Base-by-base conservation (phyloP, 2,113 vertebrate genomes). In the Cervus canadensis region DNA sequence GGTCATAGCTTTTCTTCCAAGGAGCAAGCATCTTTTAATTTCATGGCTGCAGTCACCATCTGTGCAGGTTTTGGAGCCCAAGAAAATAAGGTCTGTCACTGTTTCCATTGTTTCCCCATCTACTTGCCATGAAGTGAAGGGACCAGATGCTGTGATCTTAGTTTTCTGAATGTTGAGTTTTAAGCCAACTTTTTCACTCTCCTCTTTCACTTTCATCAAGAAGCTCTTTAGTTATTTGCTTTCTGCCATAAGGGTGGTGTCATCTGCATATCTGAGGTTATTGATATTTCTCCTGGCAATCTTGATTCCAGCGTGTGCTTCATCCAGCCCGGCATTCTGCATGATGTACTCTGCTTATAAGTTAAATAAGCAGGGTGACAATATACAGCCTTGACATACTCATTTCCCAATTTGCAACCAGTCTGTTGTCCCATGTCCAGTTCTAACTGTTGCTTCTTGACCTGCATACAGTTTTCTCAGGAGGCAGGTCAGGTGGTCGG, bases 321-420 rank as follows among this genome's bases (percentile, higher is more conserved):
- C 30, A 62, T 16, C 60, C 14, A 62, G 60, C 60, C 14, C 2
- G 0, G 60, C 60, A 33, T 33, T 33, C 7, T 3, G 0, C 60
- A 64, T 64, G 30, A 64, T 33, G 30, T 64, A 7, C 30, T 33
- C 60, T 64, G 30, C 14, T 7, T 64, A 33, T 16, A 33, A 64
- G 30, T 64, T 64, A 64, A 33, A 64, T 64, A 33, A 64, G 30
- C 60, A 64, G 7, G 30, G 14, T 64, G 60, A 64, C 60, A 64
- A 33, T 64, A 64, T 16, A 64, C 14, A 64, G 28, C 60, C 30
- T 64, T 33, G 60, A 16, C 3, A 0, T 16, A 64, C 60, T 64
- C 14, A 6, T 64, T 64, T 33, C 3, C 30, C 60, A 1, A 33
- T 33, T 62, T 62, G 30, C 6, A 62, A 7, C 60, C 30, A 62